These are phyloP conservation scores for Castor canadensis DNA, from an alignment of 2,113 vertebrate species.

Conservation along the genomic window DNA sequence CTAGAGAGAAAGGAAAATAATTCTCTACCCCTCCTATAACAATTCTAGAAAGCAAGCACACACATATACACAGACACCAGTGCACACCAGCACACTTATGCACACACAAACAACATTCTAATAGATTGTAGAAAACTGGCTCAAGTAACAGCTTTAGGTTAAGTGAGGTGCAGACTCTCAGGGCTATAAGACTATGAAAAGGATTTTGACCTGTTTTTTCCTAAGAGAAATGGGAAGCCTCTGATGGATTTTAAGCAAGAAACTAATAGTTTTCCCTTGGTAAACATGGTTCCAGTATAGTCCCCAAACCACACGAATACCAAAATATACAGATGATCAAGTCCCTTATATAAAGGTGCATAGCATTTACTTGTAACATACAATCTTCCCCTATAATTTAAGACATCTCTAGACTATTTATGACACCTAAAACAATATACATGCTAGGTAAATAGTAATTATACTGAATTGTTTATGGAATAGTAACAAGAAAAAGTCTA, in stretches of 20 bases:
- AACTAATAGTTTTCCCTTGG: neutral
- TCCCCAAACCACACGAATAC: neutral
- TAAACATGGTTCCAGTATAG: neutral
- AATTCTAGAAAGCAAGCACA: neutral
- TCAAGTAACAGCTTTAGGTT: neutral
- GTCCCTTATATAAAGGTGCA: neutral
- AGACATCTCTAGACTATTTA: neutral
- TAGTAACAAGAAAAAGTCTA: neutral
- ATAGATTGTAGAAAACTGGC: neutral
- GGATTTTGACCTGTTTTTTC: neutral
- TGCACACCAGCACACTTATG: neutral
- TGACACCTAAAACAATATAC: neutral
- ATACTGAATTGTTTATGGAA: neutral
- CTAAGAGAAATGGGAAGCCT: neutral
- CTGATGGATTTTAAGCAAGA: conserved; percentile 18
- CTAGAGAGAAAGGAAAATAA: conserved; percentile 37
- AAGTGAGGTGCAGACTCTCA: neutral
- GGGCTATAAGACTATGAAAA: neutral
- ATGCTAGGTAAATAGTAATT: neutral
- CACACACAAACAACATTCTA: neutral
- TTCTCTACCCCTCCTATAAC: neutral
- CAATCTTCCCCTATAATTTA: neutral
- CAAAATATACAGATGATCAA: neutral
- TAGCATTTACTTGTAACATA: neutral
- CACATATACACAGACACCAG: neutral